Base-by-base conservation (phyloP, 2,888 invertebrate species). In the Drosophila anceps region DNA sequence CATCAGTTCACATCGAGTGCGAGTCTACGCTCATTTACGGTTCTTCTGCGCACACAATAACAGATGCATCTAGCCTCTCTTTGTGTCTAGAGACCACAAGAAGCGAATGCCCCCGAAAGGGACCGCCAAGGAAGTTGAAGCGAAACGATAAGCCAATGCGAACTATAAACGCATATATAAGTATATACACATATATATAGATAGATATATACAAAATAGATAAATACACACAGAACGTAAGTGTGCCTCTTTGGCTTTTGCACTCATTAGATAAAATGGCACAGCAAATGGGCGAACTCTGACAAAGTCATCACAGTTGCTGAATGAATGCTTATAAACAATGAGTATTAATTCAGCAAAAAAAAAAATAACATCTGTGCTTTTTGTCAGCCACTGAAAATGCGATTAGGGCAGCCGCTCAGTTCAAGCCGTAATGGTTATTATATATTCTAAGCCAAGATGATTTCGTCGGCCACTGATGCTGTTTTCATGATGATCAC, bases 111-210 rank as follows among this genome's bases (percentile, higher is more conserved):
- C 57, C 48, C 50, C 54, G 64, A 74, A 78, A 70, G 79, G 39
- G 68, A 51, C 78, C 78, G 74, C 86, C 79, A 80, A 81, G 83
- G 86, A 84, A 84, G 81, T 78, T 50, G 62, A 48, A 76, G 54
- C 58, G 62, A 58, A 73, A 37, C 67, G 85, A 83, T 83, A 83
- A 81, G 81, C 69, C 75, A 78, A 85, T 76, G 69, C 35, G n/a
- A 57, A 62, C 72, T 54, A 70, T 13, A 37, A 35, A 53, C 27
- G n/a, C n/a, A 61, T 35, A 68, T 33, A 48, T 18, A 59, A 6
- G 27, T 24, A 10, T 39, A 54, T 39, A 33, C 18, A 54, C 24
- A 24, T 24, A 33, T 24, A 54, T 41, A 24, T 24, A 33, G 18
- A 54, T 41, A 20, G 24, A 59, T 55, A 41, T 48, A 54, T 60